Evolutionary conservation across 2,888 invertebrate species (phyloP), one percentile per base, ranked within the genome.

Genomic region (Dendrolimus houi): DNA sequence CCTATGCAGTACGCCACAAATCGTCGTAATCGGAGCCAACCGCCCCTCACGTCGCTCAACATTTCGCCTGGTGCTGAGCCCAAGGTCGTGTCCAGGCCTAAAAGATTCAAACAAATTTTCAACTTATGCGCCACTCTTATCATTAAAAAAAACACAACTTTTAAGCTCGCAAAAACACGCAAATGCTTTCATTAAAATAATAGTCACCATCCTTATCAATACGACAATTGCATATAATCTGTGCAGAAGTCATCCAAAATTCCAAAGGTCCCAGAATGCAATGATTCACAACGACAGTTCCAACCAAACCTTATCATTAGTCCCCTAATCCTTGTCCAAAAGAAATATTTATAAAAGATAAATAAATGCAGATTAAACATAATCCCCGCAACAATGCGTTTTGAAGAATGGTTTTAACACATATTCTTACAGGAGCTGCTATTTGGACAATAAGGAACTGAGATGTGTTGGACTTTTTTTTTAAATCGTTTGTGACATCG

Each of bases 311-410:
- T 47, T 47, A 47, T 72, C 82, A 83, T 85, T 82, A 85, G 71
- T 60, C 62, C 64, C 64, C 62, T 84, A 81, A 85, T 83, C 85
- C 81, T 72, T 67, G 64, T 60, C 64, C 66, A 70, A 75, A 77
- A 74, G 71, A 75, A 47, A 47, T 47, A 47, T 47, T 47, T 47
- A 47, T 47, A 47, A 47, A 47, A 47, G 47, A 47, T 47, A 47
- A 47, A 47, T 47, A 47, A 47, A 47, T 47, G 47, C 47, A 47
- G 47, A 47, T 47, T 47, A 47, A 10, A 10, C 47, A 47, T 47
- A 47, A 52, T 58, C 41, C 55, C 40, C 52, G 53, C 55, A 55
- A 55, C 58, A 58, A 55, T 55, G 58, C 58, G 29, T 42, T 40
- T 13, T 42, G 17, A 55, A 14, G 14, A 57, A 57, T 57, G 13